Conservation (phyloP, 2,113 vertebrate genomes). For the Ahaetulla prasina region DNA sequence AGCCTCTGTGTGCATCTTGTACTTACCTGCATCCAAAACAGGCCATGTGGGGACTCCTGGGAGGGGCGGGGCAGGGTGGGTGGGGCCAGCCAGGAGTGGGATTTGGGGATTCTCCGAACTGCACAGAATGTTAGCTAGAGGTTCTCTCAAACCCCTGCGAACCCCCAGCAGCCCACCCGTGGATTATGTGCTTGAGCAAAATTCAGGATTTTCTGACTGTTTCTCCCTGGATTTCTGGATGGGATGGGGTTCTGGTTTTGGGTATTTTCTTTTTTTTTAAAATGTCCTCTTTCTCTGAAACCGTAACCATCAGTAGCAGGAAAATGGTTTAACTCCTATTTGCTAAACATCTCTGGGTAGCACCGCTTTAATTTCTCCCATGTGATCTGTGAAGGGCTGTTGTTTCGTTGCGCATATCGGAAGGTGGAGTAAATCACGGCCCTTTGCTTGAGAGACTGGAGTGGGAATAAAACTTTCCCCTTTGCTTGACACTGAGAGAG, state of each 20-base stretch:
- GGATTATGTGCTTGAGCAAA: not conserved
- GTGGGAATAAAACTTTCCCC: not conserved
- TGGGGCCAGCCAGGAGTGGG: too few species aligned
- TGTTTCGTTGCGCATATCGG: not conserved
- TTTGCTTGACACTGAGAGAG: not conserved
- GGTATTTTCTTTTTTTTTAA: not conserved
- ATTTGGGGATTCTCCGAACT: too few species aligned
- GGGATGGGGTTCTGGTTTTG: not conserved
- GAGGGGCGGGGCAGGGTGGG: too few species aligned
- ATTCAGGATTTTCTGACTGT: not conserved
- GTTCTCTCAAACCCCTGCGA: too few species aligned
- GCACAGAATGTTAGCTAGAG: too few species aligned
- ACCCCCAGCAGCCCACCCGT: too few species aligned
- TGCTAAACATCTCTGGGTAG: not conserved
- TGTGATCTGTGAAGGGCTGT: not conserved
- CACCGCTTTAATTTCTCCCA: not conserved
- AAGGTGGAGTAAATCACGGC: not conserved
- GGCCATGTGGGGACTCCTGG: too few species aligned
- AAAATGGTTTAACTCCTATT: not conserved
- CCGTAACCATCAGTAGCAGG: not conserved
- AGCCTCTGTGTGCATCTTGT: too few species aligned
- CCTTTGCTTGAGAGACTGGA: not conserved
- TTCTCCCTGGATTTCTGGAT: not conserved
- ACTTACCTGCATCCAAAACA: too few species aligned
- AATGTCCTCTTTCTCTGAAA: not conserved